Evolutionary conservation across 2,888 invertebrate species (phyloP).

Genomic region (Drosophila kambysellisi): DNA sequence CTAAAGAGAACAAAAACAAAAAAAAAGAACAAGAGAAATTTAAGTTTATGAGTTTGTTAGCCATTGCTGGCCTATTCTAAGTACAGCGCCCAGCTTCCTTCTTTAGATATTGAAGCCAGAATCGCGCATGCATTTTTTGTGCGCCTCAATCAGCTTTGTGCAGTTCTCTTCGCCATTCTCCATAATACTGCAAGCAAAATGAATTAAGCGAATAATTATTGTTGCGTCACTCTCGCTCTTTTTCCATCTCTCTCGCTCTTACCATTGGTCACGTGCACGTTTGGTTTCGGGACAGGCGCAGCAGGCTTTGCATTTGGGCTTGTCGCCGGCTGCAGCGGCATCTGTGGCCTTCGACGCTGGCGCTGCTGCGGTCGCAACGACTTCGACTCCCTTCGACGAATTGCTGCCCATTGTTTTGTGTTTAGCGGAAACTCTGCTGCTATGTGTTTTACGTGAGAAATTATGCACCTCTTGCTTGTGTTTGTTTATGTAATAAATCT

Average conservation of each 20-base stretch:
- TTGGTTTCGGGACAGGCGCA: conserved; percentile 99
- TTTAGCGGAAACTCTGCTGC: background rate
- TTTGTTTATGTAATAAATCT: conserved; percentile 73
- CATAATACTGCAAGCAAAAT: conserved; percentile 89
- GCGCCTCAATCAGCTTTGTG: conserved; percentile 95
- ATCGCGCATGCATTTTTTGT: conserved; percentile 98
- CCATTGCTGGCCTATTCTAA: conserved; percentile 6
- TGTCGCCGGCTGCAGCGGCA: conserved; percentile 80
- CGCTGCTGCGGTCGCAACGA: conserved; percentile 83
- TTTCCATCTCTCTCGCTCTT: conserved; percentile 76
- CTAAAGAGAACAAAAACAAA: conserved; percentile 57
- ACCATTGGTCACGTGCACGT: conserved; percentile 95
- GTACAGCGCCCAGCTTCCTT: background rate
- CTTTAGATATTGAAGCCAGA: conserved; percentile 97
- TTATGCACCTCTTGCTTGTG: conserved; percentile 9
- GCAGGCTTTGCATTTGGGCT: conserved; percentile 95
- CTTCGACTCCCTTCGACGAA: conserved; percentile 86
- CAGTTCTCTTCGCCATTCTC: conserved; percentile 97
- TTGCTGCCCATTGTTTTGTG: conserved; percentile 86
- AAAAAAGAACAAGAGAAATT: conserved; percentile 19
- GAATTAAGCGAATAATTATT: conserved; percentile 10
- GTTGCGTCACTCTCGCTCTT: conserved; percentile 19
- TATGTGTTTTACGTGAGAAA: background rate
- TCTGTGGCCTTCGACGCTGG: conserved; percentile 62
- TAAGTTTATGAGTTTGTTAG: conserved; percentile 1